phyloP scores from a whole-genome alignment of 2,797 vertebrate genomes.

The Epinephelus awoara region DNA sequence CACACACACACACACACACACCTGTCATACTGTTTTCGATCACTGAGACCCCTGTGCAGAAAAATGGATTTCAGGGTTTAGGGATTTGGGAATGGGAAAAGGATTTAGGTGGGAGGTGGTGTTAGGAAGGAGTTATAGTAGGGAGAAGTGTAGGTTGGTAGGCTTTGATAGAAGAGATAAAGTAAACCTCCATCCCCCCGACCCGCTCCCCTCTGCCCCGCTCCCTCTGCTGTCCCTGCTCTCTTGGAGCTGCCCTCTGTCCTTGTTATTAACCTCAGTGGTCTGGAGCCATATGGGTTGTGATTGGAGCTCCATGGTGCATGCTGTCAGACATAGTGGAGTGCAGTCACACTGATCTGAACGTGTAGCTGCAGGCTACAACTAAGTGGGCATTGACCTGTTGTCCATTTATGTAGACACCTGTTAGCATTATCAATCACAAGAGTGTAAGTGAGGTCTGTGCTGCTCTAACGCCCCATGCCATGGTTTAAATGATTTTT shows the following conservation, averaged over 20 bases:
- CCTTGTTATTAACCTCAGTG: conserved; percentile 71
- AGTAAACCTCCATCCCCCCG: conserved; percentile 8
- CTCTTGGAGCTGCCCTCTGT: conserved; percentile 53
- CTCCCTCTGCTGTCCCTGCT: conserved; percentile 34
- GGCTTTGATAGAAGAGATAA: conserved; percentile 69
- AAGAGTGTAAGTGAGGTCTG: conserved; percentile 15
- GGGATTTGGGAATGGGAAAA: conserved; percentile 66
- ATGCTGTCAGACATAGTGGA: conserved; percentile 37
- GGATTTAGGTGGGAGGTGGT: conserved; percentile 34
- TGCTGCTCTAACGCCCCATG: conserved; percentile 3
- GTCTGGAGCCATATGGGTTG: conserved; percentile 55
- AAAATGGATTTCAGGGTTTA: conserved; percentile 73
- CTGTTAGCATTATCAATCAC: conserved; percentile 3
- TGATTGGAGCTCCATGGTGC: conserved; percentile 55
- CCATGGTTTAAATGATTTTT: neutral
- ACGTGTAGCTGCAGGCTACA: conserved; percentile 22
- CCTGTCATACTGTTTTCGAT: conserved; percentile 46
- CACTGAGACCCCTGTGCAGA: conserved; percentile 33
- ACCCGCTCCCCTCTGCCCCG: neutral
- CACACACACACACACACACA: conserved; percentile 30
- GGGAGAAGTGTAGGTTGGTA: conserved; percentile 19
- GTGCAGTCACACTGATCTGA: conserved; percentile 29
- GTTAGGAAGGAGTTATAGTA: conserved; percentile 7
- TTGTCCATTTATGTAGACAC: conserved; percentile 21
- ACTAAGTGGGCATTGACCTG: conserved; percentile 19